phyloP scores from a whole-genome alignment of 92 coral and sea anemone genomes.

The Plumapathes pennacea region DNA sequence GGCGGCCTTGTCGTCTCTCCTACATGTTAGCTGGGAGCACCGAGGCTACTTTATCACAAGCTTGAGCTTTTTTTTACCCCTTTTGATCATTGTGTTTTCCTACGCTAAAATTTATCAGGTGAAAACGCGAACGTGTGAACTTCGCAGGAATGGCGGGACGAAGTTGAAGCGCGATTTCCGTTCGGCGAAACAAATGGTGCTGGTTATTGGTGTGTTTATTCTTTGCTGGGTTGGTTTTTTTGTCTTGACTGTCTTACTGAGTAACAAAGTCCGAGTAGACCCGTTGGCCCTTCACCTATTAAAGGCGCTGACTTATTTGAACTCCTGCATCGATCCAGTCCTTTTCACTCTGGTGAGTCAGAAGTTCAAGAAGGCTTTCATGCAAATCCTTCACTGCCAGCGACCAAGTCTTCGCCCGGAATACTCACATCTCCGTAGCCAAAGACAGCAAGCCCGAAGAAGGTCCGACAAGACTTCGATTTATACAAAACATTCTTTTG shows the following conservation, averaged over 20 bases:
- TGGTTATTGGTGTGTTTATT: constrained; percentile 78
- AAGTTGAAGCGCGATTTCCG: constrained; percentile 83
- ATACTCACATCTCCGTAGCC: too few species aligned
- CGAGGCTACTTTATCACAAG: constrained; percentile 74
- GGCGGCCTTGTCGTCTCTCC: constrained; percentile 53
- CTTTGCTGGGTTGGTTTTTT: constrained; percentile 95
- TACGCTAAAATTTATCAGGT: constrained; percentile 81
- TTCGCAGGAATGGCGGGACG: constrained; percentile 59
- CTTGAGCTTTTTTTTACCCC: constrained; percentile 80
- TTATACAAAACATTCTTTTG: too few species aligned
- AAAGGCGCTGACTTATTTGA: constrained; percentile 88
- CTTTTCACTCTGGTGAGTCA: constrained; percentile 85
- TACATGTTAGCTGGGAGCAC: constrained; percentile 64
- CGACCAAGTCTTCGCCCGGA: constrained; percentile 53
- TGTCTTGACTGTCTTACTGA: constrained; percentile 66
- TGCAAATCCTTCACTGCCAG: constrained; percentile 69
- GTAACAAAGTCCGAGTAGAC: constrained; percentile 24
- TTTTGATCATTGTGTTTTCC: constrained; percentile 72
- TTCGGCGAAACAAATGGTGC: constrained; percentile 91
- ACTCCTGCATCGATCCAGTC: constrained; percentile 88
- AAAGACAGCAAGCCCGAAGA: too few species aligned
- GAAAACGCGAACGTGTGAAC: constrained; percentile 61
- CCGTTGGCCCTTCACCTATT: constrained; percentile 60
- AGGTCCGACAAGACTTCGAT: too few species aligned
- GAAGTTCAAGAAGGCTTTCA: constrained; percentile 80